Evolutionary conservation across 2,797 vertebrate species (phyloP).

Genomic region (Gambelia wislizenii): DNA sequence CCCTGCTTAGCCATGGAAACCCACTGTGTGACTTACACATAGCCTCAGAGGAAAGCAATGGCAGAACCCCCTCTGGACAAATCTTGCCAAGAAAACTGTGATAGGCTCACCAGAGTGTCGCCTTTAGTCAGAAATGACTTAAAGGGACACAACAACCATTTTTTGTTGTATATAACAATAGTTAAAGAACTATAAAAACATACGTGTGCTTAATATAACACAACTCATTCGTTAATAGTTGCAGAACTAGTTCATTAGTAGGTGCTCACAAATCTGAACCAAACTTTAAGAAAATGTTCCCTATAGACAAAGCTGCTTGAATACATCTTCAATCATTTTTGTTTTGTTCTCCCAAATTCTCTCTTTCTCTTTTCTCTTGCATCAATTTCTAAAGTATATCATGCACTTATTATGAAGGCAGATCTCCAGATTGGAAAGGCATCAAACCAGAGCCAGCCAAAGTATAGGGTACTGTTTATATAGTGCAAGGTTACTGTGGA

Average conservation of each 20-base stretch:
- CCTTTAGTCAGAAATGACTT: no score
- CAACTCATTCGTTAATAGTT: not conserved
- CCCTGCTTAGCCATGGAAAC: no score
- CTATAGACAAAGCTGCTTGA: not conserved
- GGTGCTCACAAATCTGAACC: not conserved
- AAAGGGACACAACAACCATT: no score
- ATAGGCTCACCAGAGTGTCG: no score
- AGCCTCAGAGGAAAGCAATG: no score
- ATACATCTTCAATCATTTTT: not conserved
- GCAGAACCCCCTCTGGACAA: no score
- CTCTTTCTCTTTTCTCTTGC: conserved; percentile 2
- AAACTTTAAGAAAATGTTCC: not conserved
- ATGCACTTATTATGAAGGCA: not conserved
- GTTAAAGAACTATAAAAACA: not conserved
- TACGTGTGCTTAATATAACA: not conserved
- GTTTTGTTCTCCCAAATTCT: not conserved
- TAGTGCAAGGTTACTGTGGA: not conserved
- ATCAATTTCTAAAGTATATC: not conserved
- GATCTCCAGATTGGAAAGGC: not conserved
- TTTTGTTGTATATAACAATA: not conserved
- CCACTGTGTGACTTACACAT: no score
- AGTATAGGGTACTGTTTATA: not conserved
- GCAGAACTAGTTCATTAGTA: not conserved
- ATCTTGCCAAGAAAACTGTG: no score
- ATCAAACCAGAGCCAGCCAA: not conserved